Conservation (phyloP, 2,797 vertebrate genomes). For the Fundulus diaphanus region DNA sequence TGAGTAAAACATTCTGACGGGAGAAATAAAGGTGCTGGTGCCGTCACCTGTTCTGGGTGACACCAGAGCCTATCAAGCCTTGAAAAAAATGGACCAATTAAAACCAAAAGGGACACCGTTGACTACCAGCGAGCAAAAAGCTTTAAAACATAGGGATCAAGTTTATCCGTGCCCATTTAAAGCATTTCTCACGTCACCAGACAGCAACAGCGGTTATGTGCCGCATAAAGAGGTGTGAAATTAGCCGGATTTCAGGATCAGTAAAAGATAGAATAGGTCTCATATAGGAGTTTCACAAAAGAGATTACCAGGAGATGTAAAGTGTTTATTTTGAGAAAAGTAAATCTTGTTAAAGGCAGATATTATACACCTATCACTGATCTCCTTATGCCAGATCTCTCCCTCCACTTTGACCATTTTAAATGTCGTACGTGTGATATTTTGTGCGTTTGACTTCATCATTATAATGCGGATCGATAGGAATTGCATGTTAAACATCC, state of each 20-base stretch:
- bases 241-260: not conserved
- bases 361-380: not conserved
- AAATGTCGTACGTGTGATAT: slow-evolving; percentile 10
- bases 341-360: not conserved
- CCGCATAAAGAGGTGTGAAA: slow-evolving; percentile 6
- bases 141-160: not conserved
- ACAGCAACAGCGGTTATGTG: not conserved
- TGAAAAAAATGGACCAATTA: not conserved
- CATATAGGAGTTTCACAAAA: not conserved
- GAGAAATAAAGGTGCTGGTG: not conserved
- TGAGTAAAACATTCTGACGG: not conserved
- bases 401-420: not conserved
- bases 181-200: not conserved
- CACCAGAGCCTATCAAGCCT: not conserved
- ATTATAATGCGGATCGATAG: slow-evolving; percentile 16
- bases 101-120: not conserved
- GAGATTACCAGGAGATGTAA: not conserved
- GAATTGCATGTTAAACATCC: slow-evolving; percentile 23
- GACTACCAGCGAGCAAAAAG: not conserved
- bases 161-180: not conserved
- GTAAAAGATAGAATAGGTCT: not conserved
- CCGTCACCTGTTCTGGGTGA: not conserved
- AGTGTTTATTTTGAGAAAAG: not conserved
- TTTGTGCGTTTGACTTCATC: slow-evolving; percentile 14
- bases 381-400: not conserved